Evolutionary conservation across 1,140 invertebrate genomes (phyloP), one percentile per base, ranked within the genome.

Genomic region (Ceratosolen fusciceps): DNA sequence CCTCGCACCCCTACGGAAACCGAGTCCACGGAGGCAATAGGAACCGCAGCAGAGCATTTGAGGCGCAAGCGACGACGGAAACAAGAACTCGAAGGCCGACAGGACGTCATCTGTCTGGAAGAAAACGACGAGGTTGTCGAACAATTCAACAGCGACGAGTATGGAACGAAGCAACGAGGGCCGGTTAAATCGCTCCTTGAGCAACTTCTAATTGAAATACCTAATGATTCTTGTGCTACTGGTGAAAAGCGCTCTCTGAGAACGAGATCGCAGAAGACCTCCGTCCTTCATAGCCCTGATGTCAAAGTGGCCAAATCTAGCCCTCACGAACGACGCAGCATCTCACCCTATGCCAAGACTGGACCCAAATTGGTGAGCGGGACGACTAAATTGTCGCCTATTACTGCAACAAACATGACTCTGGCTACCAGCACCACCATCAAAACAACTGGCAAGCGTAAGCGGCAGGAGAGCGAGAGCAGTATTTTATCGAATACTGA

Each of bases 171-270:
- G 24, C 47, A 29, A 10, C 60, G 60, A 12, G 65, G 70, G 3
- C 83, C 87, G 5, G 82, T 87, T 2, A 95, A 95, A 84, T 94
- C 93, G 58, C 87, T 95, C 52, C 87, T 95, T 10, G 94, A 96
- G 84, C 94, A 95, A 84, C 89, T 96, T 72, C 89, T 95, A 0
- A 96, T 96, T 82, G 95, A 96, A 83, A 96, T 96, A 80, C 95
- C 95, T 5, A 91, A 92, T 73, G 93, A 93, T 39, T 91, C 90
- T 70, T 88, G 87, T 21, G 37, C 24, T 29, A 76, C 31, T n/a
- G 49, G 67, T 0, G 91, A 92, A 12, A 93, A 93, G 77, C 87
- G 92, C 77, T 91, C 91, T 4, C 85, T 95, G 21, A 89, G 94
- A 21, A 95, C 94, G 26, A 90, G 95, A 56, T 94, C 94, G 88